A percentile compares a stretch with the other conserved stretches of the same genome.
phyloP scores from a whole-genome alignment of 2,113 vertebrate genomes.

The Xyrauchen texanus region DNA sequence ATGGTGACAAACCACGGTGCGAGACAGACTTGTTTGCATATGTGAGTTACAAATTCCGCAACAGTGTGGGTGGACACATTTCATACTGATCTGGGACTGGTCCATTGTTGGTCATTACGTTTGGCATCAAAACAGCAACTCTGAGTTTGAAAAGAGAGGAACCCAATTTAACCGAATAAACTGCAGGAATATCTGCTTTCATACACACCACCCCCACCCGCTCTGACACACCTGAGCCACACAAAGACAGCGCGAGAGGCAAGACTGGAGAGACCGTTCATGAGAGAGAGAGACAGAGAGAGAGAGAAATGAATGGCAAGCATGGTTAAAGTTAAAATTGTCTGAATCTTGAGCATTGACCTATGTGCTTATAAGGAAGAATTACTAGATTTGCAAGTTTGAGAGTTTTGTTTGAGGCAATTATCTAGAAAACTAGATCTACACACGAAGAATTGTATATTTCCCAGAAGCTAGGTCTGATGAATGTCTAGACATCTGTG shows the following conservation, averaged over 20 bases:
- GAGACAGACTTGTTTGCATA: conserved; percentile 26
- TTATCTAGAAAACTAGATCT: no score
- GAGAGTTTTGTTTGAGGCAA: no score
- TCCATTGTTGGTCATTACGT: conserved; percentile 7
- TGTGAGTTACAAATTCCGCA: conserved; percentile 4
- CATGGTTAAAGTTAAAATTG: not conserved
- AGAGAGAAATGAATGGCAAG: not conserved
- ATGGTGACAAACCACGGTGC: conserved; percentile 10
- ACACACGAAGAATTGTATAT: no score
- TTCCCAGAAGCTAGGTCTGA: no score
- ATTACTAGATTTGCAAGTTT: no score
- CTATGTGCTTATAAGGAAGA: not conserved
- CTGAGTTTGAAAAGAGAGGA: not conserved
- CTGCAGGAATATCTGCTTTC: conserved; percentile 9
- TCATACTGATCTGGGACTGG: not conserved
- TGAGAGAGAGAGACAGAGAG: not conserved
- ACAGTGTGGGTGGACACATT: not conserved
- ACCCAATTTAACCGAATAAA: not conserved
- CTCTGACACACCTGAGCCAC: not conserved
- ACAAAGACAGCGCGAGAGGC: not conserved
- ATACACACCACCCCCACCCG: not conserved
- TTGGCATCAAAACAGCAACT: not conserved
- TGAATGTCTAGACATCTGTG: conserved; percentile 34
- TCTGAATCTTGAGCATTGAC: not conserved
- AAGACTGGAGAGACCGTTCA: no score